Evolutionary conservation across 2,113 vertebrate genomes (phyloP), one percentile per base, ranked within the genome.

Genomic region (Zapornia atra): DNA sequence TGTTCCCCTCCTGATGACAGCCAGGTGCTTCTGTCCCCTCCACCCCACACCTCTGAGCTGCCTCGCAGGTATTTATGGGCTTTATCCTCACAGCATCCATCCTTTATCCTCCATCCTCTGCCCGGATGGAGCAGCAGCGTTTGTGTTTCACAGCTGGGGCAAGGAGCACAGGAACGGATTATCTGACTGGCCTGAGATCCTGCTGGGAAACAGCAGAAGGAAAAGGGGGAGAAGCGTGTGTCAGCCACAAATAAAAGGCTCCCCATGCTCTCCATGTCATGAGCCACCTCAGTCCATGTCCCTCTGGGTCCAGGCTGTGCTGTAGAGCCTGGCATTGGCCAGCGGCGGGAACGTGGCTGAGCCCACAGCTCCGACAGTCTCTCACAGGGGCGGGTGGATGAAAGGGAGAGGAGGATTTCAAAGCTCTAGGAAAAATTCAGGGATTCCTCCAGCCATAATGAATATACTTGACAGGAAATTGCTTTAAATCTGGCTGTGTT

Each of bases 391-490:
- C 8, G 1, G n/a, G 44, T 2, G 12, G 60, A 10, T 6, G 6
- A 48, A 69, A n/a, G 60, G 2, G 7, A 18, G 18, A 51, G 50
- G 28, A 95, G 56, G 63, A 46, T 80, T 89, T 90, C 64, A 61
- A 60, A 92, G 88, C 85, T 72, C 77, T 40, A 65, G 88, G 72
- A 94, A 79, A 54, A 81, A 50, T 94, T 86, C 90, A 88, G 90
- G 90, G 94, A 80, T 95, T 92, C 82, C 95, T 95, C 69, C 86
- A 92, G 82, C 92, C 88, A 29, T 65, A 69, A 64, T 95, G 91
- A 95, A 94, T 92, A 88, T 68, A 82, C 78, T 95, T 82, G 81
- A 91, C 92, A 95, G 95, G 96, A 97, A 97, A 97, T 97, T 97
- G 96, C 92, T 93, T 92, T 95, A 86, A 92, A 68, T 88, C 96